phyloP scores from a whole-genome alignment of 1,140 invertebrate genomes.

The Stenopsyche tienmushanensis region DNA sequence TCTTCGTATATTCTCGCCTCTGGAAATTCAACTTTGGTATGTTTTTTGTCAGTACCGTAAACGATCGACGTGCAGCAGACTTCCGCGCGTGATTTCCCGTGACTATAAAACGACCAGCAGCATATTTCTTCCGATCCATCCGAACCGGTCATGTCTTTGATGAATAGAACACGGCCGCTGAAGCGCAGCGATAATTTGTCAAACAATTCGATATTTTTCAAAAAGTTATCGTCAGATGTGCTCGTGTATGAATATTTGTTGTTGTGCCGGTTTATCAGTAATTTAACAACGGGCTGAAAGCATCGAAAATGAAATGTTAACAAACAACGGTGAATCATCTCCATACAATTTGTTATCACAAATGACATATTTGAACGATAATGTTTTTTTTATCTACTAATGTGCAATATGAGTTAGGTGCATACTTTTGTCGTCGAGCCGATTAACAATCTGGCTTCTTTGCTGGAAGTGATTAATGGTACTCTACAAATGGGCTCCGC shows the following conservation, averaged over 20 bases:
- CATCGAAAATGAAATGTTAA: background rate
- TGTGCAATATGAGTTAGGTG: too few relatives aligned
- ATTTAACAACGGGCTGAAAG: conserved; percentile 87
- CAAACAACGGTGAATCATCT: too few relatives aligned
- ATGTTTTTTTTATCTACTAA: background rate
- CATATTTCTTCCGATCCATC: conserved; percentile 90
- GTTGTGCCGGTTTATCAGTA: conserved; percentile 96
- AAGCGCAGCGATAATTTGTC: conserved; percentile 95
- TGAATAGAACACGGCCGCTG: conserved; percentile 92
- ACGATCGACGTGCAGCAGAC: conserved; percentile 99
- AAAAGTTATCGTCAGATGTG: conserved; percentile 96
- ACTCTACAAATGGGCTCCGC: conserved; percentile 88
- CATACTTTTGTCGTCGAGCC: conserved; percentile 79
- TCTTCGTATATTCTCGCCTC: conserved; percentile 99
- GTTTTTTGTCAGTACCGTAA: conserved; percentile 98
- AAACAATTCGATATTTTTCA: conserved; percentile 98
- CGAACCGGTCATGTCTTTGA: conserved; percentile 93
- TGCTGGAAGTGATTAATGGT: conserved; percentile 90
- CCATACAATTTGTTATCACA: too few relatives aligned
- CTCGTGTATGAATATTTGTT: conserved; percentile 99
- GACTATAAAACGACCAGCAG: conserved; percentile 98
- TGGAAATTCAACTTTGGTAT: conserved; percentile 99
- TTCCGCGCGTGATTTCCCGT: conserved; percentile 89
- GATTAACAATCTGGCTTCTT: conserved; percentile 90
- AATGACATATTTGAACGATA: background rate